These are phyloP conservation scores for Grammomys dolichurus DNA, from an alignment of 2,113 vertebrate genomes.

Conservation along the genomic window DNA sequence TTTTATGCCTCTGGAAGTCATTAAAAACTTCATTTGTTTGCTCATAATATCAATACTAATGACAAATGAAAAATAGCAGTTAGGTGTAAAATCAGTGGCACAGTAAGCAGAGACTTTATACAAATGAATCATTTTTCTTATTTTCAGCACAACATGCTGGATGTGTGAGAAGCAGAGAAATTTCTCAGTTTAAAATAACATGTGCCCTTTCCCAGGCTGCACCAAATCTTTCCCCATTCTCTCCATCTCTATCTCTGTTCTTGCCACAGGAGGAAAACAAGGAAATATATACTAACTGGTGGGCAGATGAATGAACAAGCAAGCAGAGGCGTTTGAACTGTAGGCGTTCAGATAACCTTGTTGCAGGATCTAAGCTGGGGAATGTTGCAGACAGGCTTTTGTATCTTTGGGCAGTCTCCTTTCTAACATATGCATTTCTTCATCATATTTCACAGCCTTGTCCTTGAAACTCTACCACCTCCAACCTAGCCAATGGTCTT, in stretches of 20 bases:
- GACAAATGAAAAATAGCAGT: slow-evolving; percentile 71
- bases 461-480: background rate
- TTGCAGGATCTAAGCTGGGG: too few species aligned
- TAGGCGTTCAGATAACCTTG: background rate
- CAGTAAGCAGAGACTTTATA: slow-evolving; percentile 65
- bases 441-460: background rate
- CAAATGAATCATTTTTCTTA: slow-evolving; percentile 50
- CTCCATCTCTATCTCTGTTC: background rate
- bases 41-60: slow-evolving; percentile 51
- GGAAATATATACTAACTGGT: background rate
- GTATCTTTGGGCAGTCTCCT: background rate
- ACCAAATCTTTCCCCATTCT: background rate
- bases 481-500: background rate
- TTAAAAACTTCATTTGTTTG: slow-evolving; percentile 80
- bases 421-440: background rate
- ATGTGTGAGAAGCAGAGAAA: background rate
- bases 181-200: background rate
- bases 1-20: slow-evolving; percentile 72
- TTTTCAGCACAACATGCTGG: slow-evolving; percentile 17
- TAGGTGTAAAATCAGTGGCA: slow-evolving; percentile 27
- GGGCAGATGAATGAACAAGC: background rate
- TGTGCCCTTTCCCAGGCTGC: background rate
- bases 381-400: background rate
- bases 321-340: background rate
- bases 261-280: background rate